phyloP scores from a whole-genome alignment of 1,140 invertebrate species.

The Lepidurus arcticus region DNA sequence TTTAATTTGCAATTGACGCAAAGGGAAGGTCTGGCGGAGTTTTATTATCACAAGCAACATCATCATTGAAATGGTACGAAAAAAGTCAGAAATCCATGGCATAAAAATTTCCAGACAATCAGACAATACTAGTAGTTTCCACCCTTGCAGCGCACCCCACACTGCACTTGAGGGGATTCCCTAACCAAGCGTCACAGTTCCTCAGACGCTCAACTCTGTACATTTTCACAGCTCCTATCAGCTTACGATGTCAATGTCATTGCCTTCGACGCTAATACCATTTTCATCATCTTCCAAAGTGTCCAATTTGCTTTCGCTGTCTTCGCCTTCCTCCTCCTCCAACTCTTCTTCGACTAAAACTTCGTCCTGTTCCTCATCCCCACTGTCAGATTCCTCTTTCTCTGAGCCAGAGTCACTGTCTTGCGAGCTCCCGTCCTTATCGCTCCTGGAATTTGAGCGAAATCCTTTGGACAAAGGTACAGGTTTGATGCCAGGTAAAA shows the following conservation, averaged over 20 bases:
- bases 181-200: neutral
- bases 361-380: neutral
- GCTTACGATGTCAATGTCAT: neutral
- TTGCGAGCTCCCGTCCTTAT: neutral
- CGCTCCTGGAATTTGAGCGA: constrained; percentile 13
- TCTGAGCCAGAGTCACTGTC: constrained; percentile 17
- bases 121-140: neutral
- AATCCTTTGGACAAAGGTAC: constrained; percentile 34
- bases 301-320: neutral
- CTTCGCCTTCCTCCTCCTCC: neutral
- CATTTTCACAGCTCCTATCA: neutral
- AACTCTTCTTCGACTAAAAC: neutral
- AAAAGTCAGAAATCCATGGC: neutral
- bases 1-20: constrained; percentile 7
- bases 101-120: neutral
- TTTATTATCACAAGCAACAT: constrained; percentile 19
- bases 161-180: neutral
- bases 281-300: neutral
- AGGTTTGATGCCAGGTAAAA: constrained; percentile 51
- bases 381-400: neutral
- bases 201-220: neutral
- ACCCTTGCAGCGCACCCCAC: neutral
- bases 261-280: neutral
- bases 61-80: constrained; percentile 17
- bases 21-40: neutral